These are phyloP conservation scores for Chymomyza fuscimana DNA, from an alignment of 2,888 invertebrate genomes.

Conservation along the genomic window DNA sequence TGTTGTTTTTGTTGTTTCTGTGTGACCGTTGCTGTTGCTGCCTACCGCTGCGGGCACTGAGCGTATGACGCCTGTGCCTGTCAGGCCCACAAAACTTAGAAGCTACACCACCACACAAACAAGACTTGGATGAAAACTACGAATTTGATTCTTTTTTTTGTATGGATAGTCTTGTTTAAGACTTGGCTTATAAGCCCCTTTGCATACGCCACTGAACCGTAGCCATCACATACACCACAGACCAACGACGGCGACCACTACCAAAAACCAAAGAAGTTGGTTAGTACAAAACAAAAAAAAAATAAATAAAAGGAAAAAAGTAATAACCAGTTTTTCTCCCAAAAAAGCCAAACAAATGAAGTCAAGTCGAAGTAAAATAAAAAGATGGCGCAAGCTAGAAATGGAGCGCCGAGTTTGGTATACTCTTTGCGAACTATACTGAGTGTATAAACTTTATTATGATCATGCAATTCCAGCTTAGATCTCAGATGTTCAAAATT, in stretches of 20 bases:
- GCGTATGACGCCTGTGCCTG: slow-evolving; percentile 16
- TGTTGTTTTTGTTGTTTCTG: slow-evolving; percentile 17
- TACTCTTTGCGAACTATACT: background rate
- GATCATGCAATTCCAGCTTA: no score
- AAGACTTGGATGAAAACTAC: slow-evolving; percentile 7
- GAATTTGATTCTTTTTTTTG: slow-evolving; percentile 22
- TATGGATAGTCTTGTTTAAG: slow-evolving; percentile 35
- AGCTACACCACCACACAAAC: slow-evolving; percentile 31
- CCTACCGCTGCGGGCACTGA: slow-evolving; percentile 11
- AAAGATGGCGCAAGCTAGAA: slow-evolving; percentile 17
- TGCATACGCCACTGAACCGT: slow-evolving; percentile 65
- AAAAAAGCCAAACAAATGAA: slow-evolving; percentile 76
- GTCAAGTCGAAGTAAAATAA: slow-evolving; percentile 52
- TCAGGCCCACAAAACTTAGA: slow-evolving; percentile 42
- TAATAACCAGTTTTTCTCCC: slow-evolving; percentile 77
- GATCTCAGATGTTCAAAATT: no score
- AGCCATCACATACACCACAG: slow-evolving; percentile 19
- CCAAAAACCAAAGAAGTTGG: slow-evolving; percentile 26
- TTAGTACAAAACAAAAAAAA: slow-evolving; percentile 32
- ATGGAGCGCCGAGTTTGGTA: background rate
- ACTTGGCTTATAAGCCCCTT: slow-evolving; percentile 57
- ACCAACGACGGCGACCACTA: slow-evolving; percentile 47
- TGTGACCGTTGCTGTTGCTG: slow-evolving; percentile 19
- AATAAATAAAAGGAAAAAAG: slow-evolving; percentile 57
- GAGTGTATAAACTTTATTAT: no score